Conservation (phyloP, 2,113 vertebrate genomes). For the Australoheros scitulus region DNA sequence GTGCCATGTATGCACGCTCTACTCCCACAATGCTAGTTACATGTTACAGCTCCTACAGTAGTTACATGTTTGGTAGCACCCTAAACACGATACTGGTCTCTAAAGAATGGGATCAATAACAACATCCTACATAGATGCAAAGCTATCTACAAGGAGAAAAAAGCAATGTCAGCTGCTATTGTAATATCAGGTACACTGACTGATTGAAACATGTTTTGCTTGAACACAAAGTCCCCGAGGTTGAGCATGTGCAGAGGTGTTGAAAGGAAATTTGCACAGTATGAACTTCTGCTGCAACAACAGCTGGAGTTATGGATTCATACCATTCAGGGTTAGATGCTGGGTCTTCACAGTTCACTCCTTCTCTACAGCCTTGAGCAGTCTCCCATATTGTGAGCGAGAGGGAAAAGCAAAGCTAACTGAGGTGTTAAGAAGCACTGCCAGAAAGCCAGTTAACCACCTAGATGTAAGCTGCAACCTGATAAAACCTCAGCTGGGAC, state of each 20-base stretch:
- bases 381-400: not conserved
- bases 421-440: constrained; percentile 17
- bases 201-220: not conserved
- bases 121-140: not conserved
- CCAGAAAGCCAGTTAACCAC: constrained; percentile 13
- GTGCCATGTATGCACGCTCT: not conserved
- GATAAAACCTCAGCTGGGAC: constrained; percentile 1
- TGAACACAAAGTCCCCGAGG: constrained; percentile 19
- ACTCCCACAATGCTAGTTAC: not conserved
- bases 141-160: not conserved
- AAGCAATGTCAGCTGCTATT: not conserved
- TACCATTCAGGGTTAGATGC: not conserved
- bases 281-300: constrained; percentile 5
- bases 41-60: not conserved
- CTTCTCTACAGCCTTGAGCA: constrained; percentile 21
- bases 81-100: not conserved
- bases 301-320: constrained; percentile 7
- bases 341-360: constrained; percentile 4
- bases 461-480: constrained; percentile 20
- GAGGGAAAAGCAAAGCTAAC: constrained; percentile 18
- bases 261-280: constrained; percentile 12
- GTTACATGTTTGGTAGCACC: not conserved
- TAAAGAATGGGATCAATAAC: not conserved
- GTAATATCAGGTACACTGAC: not conserved
- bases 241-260: not conserved